These are phyloP conservation scores for Oasisia sp. DNA, from an alignment of 2,888 invertebrate species.

Conservation along the genomic window DNA sequence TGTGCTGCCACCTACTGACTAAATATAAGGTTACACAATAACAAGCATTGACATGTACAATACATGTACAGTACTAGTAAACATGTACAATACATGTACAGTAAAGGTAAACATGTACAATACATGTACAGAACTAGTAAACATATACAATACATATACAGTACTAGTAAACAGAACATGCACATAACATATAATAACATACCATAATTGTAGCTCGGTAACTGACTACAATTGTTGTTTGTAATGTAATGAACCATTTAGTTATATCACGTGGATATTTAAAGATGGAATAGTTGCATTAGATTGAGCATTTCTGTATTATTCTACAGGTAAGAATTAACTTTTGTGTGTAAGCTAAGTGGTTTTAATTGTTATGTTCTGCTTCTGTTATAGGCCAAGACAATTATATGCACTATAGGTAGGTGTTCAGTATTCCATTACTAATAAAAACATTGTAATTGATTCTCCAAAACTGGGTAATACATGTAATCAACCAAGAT, in stretches of 20 bases:
- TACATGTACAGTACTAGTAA: not conserved
- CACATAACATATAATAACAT: too few species aligned
- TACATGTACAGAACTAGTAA: not conserved
- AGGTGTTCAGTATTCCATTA: not conserved
- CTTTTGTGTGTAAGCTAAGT: not conserved
- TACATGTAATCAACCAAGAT: too few species aligned
- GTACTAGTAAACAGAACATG: too few species aligned
- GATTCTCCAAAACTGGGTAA: too few species aligned
- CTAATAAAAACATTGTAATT: not conserved
- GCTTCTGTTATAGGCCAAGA: constrained; percentile 49
- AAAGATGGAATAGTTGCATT: too few species aligned
- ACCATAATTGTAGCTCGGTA: too few species aligned
- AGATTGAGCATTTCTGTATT: too few species aligned
- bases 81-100: not conserved
- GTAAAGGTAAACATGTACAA: not conserved
- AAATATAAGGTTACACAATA: not conserved
- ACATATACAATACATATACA: not conserved
- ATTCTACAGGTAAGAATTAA: not conserved
- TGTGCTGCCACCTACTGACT: not conserved
- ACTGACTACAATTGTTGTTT: too few species aligned
- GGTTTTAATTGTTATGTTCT: constrained; percentile 25
- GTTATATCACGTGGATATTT: too few species aligned
- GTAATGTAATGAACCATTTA: too few species aligned
- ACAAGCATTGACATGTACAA: constrained; percentile 20
- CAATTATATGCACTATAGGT: constrained; percentile 58